Conservation (phyloP, 1,140 invertebrate species). For the Eueides isabella region DNA sequence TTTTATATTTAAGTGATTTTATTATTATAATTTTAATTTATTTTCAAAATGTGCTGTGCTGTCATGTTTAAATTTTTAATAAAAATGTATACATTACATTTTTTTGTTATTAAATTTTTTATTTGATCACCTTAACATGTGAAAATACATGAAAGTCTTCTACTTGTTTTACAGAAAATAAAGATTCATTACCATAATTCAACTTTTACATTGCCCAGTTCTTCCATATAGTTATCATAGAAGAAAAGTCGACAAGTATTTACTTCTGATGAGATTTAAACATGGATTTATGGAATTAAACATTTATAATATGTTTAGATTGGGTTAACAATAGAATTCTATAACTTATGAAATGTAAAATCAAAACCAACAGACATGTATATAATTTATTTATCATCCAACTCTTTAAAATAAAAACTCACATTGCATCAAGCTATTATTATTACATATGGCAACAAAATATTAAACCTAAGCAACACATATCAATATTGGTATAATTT, state of each 20-base stretch:
- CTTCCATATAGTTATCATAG: no score
- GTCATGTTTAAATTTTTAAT: neutral
- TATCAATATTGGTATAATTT: neutral
- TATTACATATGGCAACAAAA: constrained; percentile 23
- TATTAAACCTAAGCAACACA: constrained; percentile 14
- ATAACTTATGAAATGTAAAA: no score
- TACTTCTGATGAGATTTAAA: no score
- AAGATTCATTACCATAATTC: no score
- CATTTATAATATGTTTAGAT: no score
- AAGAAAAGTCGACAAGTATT: no score
- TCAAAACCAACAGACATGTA: neutral
- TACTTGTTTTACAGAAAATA: no score
- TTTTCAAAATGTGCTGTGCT: neutral
- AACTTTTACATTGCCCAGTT: no score
- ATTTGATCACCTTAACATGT: no score
- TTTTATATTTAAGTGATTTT: neutral
- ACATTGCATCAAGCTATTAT: neutral
- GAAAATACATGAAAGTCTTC: no score
- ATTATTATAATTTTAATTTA: neutral
- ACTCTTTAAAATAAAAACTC: neutral
- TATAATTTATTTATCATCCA: neutral
- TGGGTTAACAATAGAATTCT: no score
- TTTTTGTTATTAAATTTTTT: neutral
- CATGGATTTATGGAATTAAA: no score
- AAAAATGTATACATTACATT: neutral